These are phyloP conservation scores for Euborellia annulipes DNA, from an alignment of 1,140 invertebrate genomes.

Conservation along the genomic window DNA sequence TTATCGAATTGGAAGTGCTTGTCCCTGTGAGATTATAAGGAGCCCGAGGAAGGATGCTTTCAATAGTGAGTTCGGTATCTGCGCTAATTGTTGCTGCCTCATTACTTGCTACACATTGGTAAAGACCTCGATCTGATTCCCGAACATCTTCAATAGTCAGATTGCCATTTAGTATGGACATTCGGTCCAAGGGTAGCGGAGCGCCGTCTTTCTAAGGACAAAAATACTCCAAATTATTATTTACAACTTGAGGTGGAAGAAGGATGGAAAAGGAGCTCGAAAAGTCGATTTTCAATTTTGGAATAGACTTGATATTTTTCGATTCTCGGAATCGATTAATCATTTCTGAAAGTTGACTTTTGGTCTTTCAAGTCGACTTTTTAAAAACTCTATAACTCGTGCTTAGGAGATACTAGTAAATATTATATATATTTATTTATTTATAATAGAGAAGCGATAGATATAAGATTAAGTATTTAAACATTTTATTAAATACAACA, in stretches of 20 bases:
- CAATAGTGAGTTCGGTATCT: conserved; percentile 74
- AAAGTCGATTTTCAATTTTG: no score
- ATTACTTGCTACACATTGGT: conserved; percentile 82
- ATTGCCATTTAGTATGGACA: conserved; percentile 60
- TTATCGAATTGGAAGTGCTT: conserved; percentile 58
- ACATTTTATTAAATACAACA: no score
- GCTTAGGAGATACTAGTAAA: no score
- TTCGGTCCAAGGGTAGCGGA: conserved; percentile 49
- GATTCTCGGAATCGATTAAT: no score
- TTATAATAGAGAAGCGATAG: no score
- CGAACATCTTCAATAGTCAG: conserved; percentile 66
- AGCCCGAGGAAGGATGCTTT: conserved; percentile 73
- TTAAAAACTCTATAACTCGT: no score
- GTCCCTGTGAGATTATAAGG: conserved; percentile 77
- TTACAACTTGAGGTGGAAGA: neutral
- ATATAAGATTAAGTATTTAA: no score
- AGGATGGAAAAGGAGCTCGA: no score
- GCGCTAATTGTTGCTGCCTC: conserved; percentile 79
- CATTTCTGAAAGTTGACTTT: no score
- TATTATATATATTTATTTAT: no score
- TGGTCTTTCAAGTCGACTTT: no score
- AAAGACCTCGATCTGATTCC: conserved; percentile 76
- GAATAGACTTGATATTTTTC: no score
- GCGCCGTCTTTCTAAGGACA: conserved; percentile 53
- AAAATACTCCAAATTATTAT: neutral